Percentiles rank a stretch among this genome's conserved stretches.
Evolutionary conservation across 2,797 vertebrate genomes (phyloP).

Genomic region (Sardinella longiceps): DNA sequence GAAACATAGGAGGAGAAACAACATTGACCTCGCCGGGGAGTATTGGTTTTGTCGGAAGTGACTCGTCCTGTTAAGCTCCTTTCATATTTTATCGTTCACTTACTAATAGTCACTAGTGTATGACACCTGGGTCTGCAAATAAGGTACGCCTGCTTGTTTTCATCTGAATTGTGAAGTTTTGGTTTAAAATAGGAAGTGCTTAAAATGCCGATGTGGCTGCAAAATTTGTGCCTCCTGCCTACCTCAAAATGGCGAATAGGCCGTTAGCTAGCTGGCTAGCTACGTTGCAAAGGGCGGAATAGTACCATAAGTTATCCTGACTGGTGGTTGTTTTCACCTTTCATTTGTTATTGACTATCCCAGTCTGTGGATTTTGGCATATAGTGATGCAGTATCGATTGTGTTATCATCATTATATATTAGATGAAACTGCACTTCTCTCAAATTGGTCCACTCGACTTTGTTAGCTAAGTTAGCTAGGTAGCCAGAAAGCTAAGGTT

Average conservation of each 20-base stretch:
- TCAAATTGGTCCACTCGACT: neutral
- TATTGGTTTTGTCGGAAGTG: constrained; percentile 59
- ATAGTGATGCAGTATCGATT: neutral
- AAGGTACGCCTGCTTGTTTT: constrained; percentile 44
- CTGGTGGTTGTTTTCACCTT: neutral
- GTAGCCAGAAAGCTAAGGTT: neutral
- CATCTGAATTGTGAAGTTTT: constrained; percentile 7
- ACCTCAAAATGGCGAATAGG: constrained; percentile 96
- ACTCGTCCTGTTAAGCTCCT: constrained; percentile 41
- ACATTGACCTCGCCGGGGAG: constrained; percentile 66
- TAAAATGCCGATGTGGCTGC: constrained; percentile 79
- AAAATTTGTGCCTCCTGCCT: constrained; percentile 76
- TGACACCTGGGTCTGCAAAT: constrained; percentile 11
- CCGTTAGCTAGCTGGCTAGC: constrained; percentile 66
- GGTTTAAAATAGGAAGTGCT: constrained; percentile 31
- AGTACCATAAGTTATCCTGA: neutral
- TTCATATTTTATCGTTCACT: constrained; percentile 4
- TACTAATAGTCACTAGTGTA: neutral
- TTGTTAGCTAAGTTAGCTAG: constrained; percentile 7
- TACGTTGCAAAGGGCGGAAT: constrained; percentile 16
- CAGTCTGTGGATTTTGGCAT: neutral
- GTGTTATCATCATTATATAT: neutral
- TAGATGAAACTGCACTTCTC: neutral
- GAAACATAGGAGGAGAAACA: constrained; percentile 72
- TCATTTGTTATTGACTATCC: neutral